Evolutionary conservation across 2,888 invertebrate genomes (phyloP).

Genomic region (Cantharis rustica): DNA sequence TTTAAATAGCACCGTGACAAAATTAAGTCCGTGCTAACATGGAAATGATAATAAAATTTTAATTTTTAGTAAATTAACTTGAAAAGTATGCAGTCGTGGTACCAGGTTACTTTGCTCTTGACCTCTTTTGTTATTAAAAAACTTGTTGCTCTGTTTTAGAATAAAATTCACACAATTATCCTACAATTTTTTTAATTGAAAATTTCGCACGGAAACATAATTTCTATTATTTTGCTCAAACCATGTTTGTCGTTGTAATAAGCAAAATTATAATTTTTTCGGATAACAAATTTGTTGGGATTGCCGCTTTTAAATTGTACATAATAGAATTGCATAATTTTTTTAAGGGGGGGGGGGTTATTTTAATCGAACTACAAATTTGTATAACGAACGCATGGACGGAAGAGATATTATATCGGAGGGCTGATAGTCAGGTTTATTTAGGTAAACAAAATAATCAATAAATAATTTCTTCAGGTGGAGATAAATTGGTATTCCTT

Average conservation of each 20-base stretch:
- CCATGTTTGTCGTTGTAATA: not conserved
- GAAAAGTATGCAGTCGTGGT: not conserved
- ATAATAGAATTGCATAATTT: not conserved
- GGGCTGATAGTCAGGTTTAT: not conserved
- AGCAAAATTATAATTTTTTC: not conserved
- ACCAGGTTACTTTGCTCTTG: not conserved
- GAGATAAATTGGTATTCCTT: not conserved
- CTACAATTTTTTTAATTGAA: not conserved
- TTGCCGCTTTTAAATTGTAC: not conserved
- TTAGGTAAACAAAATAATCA: no score
- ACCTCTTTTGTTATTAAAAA: not conserved
- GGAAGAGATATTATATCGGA: not conserved
- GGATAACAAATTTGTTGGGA: not conserved
- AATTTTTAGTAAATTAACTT: not conserved
- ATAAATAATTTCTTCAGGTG: not conserved
- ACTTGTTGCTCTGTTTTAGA: not conserved
- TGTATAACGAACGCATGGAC: not conserved
- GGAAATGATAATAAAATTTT: not conserved
- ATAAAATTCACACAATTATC: not conserved
- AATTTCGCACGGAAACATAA: not conserved
- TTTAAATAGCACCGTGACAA: not conserved
- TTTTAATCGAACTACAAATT: not conserved
- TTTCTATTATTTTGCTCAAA: not conserved
- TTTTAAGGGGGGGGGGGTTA: not conserved
- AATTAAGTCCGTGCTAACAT: not conserved